Evolutionary conservation across 2,113 vertebrate species (phyloP).

Genomic region (Pycnonotus jocosus): DNA sequence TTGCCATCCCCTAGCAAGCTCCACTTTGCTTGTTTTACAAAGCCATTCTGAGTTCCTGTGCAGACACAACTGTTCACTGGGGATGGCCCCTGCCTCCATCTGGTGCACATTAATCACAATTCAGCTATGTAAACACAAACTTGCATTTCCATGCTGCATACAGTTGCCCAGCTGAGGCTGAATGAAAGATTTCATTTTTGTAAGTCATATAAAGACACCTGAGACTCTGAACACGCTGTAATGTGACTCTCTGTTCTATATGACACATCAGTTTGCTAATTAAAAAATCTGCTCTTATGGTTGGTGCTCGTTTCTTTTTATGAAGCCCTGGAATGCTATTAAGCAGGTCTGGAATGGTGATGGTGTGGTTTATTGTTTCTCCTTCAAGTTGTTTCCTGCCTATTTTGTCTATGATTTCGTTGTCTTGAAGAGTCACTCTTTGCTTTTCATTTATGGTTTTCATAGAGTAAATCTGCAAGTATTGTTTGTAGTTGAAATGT

Average conservation of each 20-base stretch:
- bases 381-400: background rate
- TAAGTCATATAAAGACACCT: background rate
- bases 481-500: slow-evolving; percentile 34
- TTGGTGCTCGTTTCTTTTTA: background rate
- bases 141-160: slow-evolving; percentile 38
- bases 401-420: background rate
- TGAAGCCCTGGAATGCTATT: slow-evolving; percentile 12
- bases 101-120: slow-evolving; percentile 61
- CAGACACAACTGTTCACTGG: slow-evolving; percentile 29
- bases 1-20: background rate
- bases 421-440: background rate
- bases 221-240: slow-evolving; percentile 1
- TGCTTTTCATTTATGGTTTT: slow-evolving; percentile 25
- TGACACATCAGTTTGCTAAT: background rate
- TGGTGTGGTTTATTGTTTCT: background rate
- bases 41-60: slow-evolving; percentile 6
- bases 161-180: slow-evolving; percentile 3
- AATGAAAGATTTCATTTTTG: slow-evolving; percentile 50
- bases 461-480: background rate
- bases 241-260: background rate
- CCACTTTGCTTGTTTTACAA: background rate
- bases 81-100: slow-evolving; percentile 25
- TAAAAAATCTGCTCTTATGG: background rate
- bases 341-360: background rate
- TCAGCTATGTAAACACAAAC: slow-evolving; percentile 38